Evolutionary conservation across 2,888 invertebrate genomes (phyloP), one percentile per base, ranked within the genome.

Genomic region (Apotomis betuletana): DNA sequence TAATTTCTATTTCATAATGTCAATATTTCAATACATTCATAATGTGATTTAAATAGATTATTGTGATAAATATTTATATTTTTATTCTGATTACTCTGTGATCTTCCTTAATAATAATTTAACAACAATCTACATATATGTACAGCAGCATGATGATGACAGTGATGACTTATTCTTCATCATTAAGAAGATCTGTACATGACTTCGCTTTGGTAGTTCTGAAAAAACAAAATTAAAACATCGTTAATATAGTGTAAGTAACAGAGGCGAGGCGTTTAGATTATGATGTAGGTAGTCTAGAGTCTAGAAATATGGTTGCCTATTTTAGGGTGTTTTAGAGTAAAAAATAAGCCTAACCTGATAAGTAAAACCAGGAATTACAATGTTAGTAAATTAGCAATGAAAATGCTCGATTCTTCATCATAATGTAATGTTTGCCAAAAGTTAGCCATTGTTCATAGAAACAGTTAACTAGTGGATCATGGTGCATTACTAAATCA

Each of bases 141-240:
- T 63, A 74, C 67, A 62, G 12, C 0, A 65, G 41, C 13, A 49
- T 51, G 9, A 63, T 57, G 27, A 12, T 5, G 38, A 9, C 8
- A 15, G n/a, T 74, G 54, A 38, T 44, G 55, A 38, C 10, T 94
- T 86, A 94, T 79, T 94, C 91, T 76, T 95, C 95, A 78, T 94
- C 92, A 77, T 95, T 94, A 55, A 95, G 91, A 78, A 96, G 94
- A 89, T 96, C 96, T 84, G 95, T 95, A 88, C 96, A 96, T 74
- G 96, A 96, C 89, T 96, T 96, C 57, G 96, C 95, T 93, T 96
- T 96, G 85, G 94, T 92, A 76, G 94, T 92, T 86, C 96, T 96
- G 94, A 78, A 95, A 95, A 79, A 78, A 6, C 64, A 62, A 51
- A 57, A 15, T 46, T 13, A 41, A 44, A 60, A 12, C 36, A 38